phyloP scores from a whole-genome alignment of 2,888 invertebrate genomes.

The Cheilosia variabilis region DNA sequence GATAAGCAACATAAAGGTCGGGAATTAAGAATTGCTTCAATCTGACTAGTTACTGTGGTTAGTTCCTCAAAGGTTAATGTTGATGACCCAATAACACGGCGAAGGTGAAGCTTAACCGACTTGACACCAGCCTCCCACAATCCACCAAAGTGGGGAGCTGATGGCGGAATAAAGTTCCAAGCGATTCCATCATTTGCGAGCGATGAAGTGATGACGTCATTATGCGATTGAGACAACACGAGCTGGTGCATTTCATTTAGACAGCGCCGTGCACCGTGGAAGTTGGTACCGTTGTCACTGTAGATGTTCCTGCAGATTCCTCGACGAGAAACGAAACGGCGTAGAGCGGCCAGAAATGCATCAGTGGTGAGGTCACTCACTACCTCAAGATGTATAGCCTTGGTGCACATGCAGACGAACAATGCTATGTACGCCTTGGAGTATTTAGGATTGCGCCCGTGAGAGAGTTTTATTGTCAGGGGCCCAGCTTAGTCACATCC shows the following conservation, averaged over 20 bases:
- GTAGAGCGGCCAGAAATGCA: constrained; percentile 50
- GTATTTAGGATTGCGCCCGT: constrained; percentile 22
- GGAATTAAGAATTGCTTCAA: constrained; percentile 66
- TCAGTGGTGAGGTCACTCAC: constrained; percentile 7
- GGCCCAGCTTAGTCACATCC: too few relatives aligned
- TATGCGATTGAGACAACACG: too few relatives aligned
- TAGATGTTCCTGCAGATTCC: too few relatives aligned
- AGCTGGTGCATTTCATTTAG: too few relatives aligned
- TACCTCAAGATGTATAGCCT: not conserved
- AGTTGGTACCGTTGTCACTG: too few relatives aligned
- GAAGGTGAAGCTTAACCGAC: constrained; percentile 1
- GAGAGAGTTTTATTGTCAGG: too few relatives aligned
- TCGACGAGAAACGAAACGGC: constrained; percentile 45
- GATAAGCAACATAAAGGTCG: constrained; percentile 41
- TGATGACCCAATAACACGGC: not conserved
- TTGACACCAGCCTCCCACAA: too few relatives aligned
- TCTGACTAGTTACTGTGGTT: not conserved
- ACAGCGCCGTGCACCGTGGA: too few relatives aligned
- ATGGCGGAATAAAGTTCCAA: too few relatives aligned
- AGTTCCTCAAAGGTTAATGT: constrained; percentile 3
- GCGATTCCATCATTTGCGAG: too few relatives aligned
- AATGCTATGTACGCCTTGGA: constrained; percentile 46
- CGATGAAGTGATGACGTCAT: too few relatives aligned
- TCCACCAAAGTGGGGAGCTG: too few relatives aligned
- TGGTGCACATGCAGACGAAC: constrained; percentile 42